Base-by-base conservation (phyloP, 2,888 invertebrate genomes). In the Octodonta nipae region DNA sequence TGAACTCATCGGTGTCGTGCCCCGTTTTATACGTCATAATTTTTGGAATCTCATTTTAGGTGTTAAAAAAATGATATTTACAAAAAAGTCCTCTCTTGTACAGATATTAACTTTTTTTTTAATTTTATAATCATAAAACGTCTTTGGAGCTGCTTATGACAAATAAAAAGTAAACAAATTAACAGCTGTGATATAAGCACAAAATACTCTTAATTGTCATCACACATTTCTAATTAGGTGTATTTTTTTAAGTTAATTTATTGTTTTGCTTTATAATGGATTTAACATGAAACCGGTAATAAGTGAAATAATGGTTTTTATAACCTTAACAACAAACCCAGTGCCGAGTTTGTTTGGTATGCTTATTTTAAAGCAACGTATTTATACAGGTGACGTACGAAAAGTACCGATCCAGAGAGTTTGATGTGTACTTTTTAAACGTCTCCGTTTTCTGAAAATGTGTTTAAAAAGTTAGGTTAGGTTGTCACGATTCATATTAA, bases 141-240 rank as follows among this genome's bases (percentile, higher is more conserved):
- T n/a, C 33, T 33, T 37, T 38, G 38, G 44, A 41, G 45, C 44
- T 44, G 41, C 40, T 39, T 38, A 41, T 44, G 46, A 45, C 45
- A 45, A 45, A 44, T 43, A 46, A 46, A 38, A 30, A 33, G 22
- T 41, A 37, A 45, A 42, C 42, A 46, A 47, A 45, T 43, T 49
- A 54, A 54, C 53, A 54, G 49, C 54, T 54, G 54, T 54, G 54
- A 54, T 54, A 54, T 45, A 47, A 46, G 46, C 50, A 51, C 50
- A 50, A 50, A 51, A 49, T 48, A 49, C 48, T 48, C 47, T 40
- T 28, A 13, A 10, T 11, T 22, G 11, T 2, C 44, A 44, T 49
- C 44, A 44, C 44, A 33, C 41, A 35, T 40, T 40, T 33, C 34
- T 38, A 36, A 34, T 41, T 42, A 40, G 36, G 12, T 40, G 44